Conservation (phyloP, 2,888 invertebrate species). For the Timandra comae region DNA sequence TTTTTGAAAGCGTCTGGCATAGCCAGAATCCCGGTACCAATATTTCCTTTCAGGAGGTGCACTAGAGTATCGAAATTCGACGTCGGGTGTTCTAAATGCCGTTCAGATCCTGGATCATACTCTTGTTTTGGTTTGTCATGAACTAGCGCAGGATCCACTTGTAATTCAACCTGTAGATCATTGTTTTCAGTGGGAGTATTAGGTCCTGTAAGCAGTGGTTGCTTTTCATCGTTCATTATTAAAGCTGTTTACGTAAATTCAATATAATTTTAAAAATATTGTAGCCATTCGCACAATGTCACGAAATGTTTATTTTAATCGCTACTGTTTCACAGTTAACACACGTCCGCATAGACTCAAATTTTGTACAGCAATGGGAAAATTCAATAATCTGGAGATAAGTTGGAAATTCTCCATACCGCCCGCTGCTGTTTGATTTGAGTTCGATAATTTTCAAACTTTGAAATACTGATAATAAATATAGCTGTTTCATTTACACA, state of each 20-base stretch:
- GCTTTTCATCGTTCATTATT: slow-evolving; percentile 82
- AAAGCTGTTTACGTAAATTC: slow-evolving; percentile 8
- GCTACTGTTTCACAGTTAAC: slow-evolving; percentile 6
- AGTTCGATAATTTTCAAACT: too few species aligned
- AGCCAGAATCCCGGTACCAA: slow-evolving; percentile 96
- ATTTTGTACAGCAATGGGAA: slow-evolving; percentile 19
- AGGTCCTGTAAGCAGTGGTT: slow-evolving; percentile 78
- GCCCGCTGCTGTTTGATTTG: slow-evolving; percentile 6
- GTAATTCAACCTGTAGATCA: slow-evolving; percentile 56
- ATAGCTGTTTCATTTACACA: too few species aligned
- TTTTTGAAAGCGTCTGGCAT: slow-evolving; percentile 97
- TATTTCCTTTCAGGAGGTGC: slow-evolving; percentile 83
- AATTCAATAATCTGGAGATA: slow-evolving; percentile 12
- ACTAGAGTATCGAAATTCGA: slow-evolving; percentile 87
- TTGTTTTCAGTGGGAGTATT: slow-evolving; percentile 46
- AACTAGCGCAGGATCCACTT: slow-evolving; percentile 33
- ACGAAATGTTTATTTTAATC: slow-evolving; percentile 33
- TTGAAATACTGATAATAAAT: too few species aligned
- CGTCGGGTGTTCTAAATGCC: slow-evolving; percentile 85
- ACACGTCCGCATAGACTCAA: slow-evolving; percentile 15
- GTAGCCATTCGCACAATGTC: not conserved
- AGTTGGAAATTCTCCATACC: too few species aligned
- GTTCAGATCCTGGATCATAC: slow-evolving; percentile 79
- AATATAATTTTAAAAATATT: slow-evolving; percentile 3
- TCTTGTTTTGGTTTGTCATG: slow-evolving; percentile 47